phyloP scores from a whole-genome alignment of 2,797 vertebrate species.

The Cirrhinus mrigala region DNA sequence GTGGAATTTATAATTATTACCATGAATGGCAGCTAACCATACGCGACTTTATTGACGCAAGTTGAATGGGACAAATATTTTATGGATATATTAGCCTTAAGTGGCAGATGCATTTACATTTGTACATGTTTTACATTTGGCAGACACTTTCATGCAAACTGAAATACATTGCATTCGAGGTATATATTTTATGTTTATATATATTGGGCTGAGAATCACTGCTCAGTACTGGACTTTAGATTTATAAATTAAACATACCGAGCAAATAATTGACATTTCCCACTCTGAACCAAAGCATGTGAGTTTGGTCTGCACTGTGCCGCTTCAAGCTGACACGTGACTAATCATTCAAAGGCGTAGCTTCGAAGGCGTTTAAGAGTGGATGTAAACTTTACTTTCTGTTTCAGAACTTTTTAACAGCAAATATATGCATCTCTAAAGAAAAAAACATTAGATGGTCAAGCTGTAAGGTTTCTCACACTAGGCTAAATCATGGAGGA shows the following conservation, averaged over 20 bases:
- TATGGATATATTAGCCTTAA: too few relatives aligned
- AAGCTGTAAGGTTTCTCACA: neutral
- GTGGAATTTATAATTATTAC: too few relatives aligned
- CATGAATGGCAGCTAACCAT: too few relatives aligned
- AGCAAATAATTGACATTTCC: neutral
- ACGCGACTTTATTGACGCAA: too few relatives aligned
- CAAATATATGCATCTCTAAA: too few relatives aligned
- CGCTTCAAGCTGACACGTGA: too few relatives aligned
- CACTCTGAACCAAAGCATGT: neutral
- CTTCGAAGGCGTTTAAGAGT: neutral
- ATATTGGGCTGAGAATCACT: neutral
- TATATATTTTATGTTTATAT: too few relatives aligned
- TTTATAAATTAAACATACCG: neutral
- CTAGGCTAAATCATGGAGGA: conserved; percentile 59
- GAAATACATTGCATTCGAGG: too few relatives aligned
- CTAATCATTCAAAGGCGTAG: neutral
- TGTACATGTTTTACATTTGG: too few relatives aligned
- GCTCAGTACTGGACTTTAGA: neutral
- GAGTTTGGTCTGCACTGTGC: neutral
- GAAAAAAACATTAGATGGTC: neutral
- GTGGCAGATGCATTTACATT: too few relatives aligned
- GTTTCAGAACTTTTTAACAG: neutral
- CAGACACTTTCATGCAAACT: too few relatives aligned
- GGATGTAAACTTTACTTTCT: neutral
- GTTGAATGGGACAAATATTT: too few relatives aligned